Evolutionary conservation across 2,888 invertebrate species (phyloP), one percentile per base, ranked within the genome.

Genomic region (Carabus problematicus): DNA sequence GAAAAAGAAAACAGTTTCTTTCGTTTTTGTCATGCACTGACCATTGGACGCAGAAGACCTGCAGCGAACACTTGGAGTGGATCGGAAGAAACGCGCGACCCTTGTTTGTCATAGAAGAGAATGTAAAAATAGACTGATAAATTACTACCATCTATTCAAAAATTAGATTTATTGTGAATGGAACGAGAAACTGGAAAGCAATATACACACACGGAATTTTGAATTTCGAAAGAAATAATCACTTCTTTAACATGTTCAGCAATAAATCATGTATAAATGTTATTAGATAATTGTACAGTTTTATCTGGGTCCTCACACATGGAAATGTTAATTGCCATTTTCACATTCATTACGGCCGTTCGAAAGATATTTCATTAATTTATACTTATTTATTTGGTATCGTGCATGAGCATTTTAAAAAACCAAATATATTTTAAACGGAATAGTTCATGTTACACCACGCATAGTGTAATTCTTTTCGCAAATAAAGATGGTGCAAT

Each of bases 121-220:
- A 67, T 67, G 54, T 52, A 52, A 49, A 67, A 67, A 67, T 67
- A 54, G 42, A 67, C 60, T 52, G 67, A 67, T 66, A 66, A 66
- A 66, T 66, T 66, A 49, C 63, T 52, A 59, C 58, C 45, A 58
- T 52, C 52, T 52, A 18, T 8, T 52, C 18, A 47, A 7, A n/a
- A 14, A 47, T 47, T 8, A 4, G 47, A 47, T 47, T 14, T 11
- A 47, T 47, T n/a, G 6, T 29, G 29, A 29, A 29, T 29, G 29
- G 29, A 29, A 29, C 8, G n/a, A 47, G 47, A 47, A 47, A 47
- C 47, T 47, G 7, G 8, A 14, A 47, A 12, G 16, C 7, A 11
- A n/a, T 47, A 16, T 47, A 16, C 11, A 29, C 2, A 29, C 29
- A 29, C 6, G 12, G 16, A 47, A 7, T 47, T 14, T 47, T 47